Conservation (phyloP, 2,113 vertebrate species). For the Mixornis gularis region DNA sequence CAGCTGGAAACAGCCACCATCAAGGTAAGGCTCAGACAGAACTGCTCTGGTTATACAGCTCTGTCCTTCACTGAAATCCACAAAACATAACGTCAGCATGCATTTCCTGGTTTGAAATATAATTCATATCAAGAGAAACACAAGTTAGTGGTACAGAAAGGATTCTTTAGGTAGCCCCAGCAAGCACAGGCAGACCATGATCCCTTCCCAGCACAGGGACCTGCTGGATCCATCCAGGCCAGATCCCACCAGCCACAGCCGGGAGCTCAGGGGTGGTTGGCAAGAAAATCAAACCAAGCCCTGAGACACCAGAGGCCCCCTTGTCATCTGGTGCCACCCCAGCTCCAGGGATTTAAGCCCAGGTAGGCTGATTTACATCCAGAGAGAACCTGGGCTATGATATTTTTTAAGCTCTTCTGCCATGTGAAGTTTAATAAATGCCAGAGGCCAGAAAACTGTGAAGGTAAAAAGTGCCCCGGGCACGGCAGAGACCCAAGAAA, state of each 20-base stretch:
- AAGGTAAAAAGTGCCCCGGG: background rate
- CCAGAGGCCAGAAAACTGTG: background rate
- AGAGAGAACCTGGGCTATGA: background rate
- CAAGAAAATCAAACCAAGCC: background rate
- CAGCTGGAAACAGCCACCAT: background rate
- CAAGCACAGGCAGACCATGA: background rate
- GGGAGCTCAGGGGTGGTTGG: background rate
- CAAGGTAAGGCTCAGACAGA: background rate
- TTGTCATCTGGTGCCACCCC: background rate
- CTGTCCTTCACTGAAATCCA: background rate
- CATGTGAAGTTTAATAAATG: background rate
- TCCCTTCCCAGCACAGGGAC: background rate
- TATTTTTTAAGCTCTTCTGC: background rate
- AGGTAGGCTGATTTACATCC: background rate
- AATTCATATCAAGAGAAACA: background rate
- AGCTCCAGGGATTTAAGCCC: background rate
- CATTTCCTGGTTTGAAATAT: background rate
- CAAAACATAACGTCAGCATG: fast-evolving
- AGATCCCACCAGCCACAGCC: background rate
- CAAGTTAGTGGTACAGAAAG: background rate
- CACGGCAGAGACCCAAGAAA: background rate
- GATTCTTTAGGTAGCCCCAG: fast-evolving
- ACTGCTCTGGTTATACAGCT: background rate
- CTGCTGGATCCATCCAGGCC: background rate
- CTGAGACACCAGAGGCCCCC: background rate